Evolutionary conservation across 2,113 vertebrate genomes (phyloP), one percentile per base, ranked within the genome.

Genomic region (Mustelus asterias): DNA sequence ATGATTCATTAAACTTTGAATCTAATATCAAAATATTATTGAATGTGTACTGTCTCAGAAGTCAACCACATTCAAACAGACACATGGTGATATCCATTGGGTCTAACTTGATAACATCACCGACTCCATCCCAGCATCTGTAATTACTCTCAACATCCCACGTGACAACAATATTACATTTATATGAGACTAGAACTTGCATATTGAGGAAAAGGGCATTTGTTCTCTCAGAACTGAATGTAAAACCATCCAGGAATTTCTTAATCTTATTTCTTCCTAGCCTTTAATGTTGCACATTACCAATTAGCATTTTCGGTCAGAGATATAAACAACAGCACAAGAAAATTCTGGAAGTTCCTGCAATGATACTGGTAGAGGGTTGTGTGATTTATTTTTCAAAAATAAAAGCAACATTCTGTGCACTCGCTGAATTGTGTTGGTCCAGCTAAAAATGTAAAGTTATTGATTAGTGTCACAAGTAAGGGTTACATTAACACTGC

Each of bases 11-110:
- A 60, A 90, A 60, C 88, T 90, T 24, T 86, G 80, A 54, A 60
- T 60, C 88, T 92, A 92, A 92, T 63, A 63, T 92, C 58, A 63
- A 92, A 89, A 92, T 92, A 60, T 60, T 92, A 92, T 58, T 83
- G 80, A 92, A n/a, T n/a, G 54, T 63, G 29, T 92, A n/a, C 58
- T 60, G 54, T 90, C 88, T 63, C 14, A 18, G 20, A 83, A 41
- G 37, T 41, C 80, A 83, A 83, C 80, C 4, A 83, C 80, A 83
- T 41, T 83, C 37, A n/a, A 80, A n/a, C 78, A 80, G n/a, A 80
- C 78, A 37, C 76, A 78, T 16, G 78, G n/a, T 80, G 78, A 80
- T 80, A n/a, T 80, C 33, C n/a, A 80, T 80, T 37, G 76, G 76
- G n/a, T 83, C 18, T 18, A n/a, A 83, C n/a, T 83, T 83, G 80